Conservation (phyloP, 23 tunicate genomes). For the Aplidium turbinatum region DNA sequence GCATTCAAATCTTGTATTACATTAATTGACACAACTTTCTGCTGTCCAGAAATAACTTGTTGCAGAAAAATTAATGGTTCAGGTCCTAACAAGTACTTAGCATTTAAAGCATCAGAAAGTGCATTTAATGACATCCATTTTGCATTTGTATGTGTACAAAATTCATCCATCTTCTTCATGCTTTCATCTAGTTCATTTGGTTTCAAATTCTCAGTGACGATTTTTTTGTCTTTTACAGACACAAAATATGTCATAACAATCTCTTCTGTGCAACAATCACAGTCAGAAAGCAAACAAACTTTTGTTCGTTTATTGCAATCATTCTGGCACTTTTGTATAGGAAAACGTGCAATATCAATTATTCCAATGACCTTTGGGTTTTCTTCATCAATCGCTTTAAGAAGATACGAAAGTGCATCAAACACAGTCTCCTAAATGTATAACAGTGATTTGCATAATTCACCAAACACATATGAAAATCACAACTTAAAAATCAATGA, state of each 20-base stretch:
- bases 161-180: too few relatives aligned
- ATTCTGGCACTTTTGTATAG: not conserved
- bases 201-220: too few relatives aligned
- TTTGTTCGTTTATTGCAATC: not conserved
- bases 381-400: not conserved
- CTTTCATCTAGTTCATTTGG: too few relatives aligned
- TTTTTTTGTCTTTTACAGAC: not conserved
- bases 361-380: constrained; percentile 4
- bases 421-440: constrained; percentile 27
- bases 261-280: constrained; percentile 7
- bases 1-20: constrained; percentile 10
- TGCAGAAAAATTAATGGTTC: constrained; percentile 29
- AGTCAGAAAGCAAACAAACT: not conserved
- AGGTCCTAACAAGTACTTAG: constrained; percentile 22
- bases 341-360: constrained; percentile 26
- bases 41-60: constrained; percentile 8
- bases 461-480: too few relatives aligned
- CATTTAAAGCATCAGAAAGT: not conserved
- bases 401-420: not conserved
- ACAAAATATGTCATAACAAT: constrained; percentile 18
- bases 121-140: constrained; percentile 22
- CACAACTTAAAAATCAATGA: too few relatives aligned
- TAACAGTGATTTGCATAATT: too few relatives aligned
- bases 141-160: not conserved
- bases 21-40: not conserved